Conservation (phyloP, 2,797 vertebrate species). For the Eremophila alpestris region DNA sequence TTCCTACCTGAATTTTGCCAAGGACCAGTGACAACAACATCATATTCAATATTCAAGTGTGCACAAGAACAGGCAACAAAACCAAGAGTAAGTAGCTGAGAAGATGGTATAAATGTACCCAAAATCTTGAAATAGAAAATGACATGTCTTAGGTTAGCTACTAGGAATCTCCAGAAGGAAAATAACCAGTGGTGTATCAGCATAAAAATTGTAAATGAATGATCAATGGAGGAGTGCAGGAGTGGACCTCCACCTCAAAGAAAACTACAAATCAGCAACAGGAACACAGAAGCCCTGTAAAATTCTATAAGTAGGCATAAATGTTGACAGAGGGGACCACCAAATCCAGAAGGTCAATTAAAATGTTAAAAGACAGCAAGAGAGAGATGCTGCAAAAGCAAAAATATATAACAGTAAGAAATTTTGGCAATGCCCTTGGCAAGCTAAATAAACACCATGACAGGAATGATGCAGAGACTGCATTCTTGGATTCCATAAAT, state of each 20-base stretch:
- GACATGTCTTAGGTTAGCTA: not conserved
- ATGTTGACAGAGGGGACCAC: not conserved
- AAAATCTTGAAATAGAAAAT: not conserved
- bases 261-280: not conserved
- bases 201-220: not conserved
- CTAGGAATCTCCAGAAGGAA: not conserved
- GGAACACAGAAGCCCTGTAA: not conserved
- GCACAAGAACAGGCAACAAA: not conserved
- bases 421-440: not conserved
- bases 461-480: constrained; percentile 12
- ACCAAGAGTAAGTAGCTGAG: not conserved
- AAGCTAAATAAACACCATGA: not conserved
- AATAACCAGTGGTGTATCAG: not conserved
- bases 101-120: not conserved
- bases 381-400: constrained; percentile 16
- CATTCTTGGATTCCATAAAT: constrained; percentile 44
- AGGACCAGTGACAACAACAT: not conserved
- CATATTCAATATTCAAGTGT: not conserved
- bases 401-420: not conserved
- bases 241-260: not conserved
- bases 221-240: not conserved
- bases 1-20: not conserved
- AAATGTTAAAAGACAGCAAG: not conserved
- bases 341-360: not conserved
- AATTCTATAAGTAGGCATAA: not conserved